Evolutionary conservation across 2,113 vertebrate genomes (phyloP).

Genomic region (Clupea harengus): DNA sequence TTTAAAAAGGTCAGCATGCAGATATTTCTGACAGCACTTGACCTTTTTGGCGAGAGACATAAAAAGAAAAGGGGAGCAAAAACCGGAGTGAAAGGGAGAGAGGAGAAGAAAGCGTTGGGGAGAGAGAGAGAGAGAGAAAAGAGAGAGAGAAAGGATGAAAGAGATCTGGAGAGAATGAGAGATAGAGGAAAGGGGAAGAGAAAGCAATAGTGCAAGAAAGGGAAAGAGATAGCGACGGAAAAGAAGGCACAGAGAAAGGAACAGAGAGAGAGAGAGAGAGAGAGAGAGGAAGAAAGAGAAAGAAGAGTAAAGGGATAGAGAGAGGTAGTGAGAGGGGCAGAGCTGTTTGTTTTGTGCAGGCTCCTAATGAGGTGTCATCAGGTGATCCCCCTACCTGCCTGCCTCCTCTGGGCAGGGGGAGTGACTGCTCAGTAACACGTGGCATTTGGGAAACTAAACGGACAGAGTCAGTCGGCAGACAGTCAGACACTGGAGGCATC

Average conservation of each 20-base stretch:
- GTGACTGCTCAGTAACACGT: background rate
- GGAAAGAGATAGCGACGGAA: background rate
- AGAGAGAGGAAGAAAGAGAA: background rate
- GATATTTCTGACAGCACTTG: slow-evolving; percentile 77
- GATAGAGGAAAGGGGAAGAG: background rate
- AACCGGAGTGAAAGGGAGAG: background rate
- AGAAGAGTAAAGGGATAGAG: background rate
- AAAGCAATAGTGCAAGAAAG: background rate
- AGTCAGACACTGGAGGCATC: background rate
- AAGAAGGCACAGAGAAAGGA: background rate
- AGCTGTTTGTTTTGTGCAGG: background rate
- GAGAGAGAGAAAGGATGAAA: background rate
- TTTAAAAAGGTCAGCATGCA: slow-evolving; percentile 76
- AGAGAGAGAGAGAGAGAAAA: background rate
- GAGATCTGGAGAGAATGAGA: background rate
- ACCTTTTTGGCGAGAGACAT: slow-evolving; percentile 65
- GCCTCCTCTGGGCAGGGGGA: background rate
- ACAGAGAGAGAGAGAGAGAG: background rate
- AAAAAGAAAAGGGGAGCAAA: slow-evolving; percentile 21
- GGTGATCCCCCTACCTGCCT: slow-evolving; percentile 9
- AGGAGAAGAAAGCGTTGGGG: background rate
- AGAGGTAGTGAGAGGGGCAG: background rate
- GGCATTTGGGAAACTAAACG: background rate
- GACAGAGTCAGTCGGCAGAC: background rate
- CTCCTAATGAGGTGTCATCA: slow-evolving; percentile 1